These are phyloP conservation scores for Atta texana DNA, from an alignment of 1,140 invertebrate species.

Conservation along the genomic window DNA sequence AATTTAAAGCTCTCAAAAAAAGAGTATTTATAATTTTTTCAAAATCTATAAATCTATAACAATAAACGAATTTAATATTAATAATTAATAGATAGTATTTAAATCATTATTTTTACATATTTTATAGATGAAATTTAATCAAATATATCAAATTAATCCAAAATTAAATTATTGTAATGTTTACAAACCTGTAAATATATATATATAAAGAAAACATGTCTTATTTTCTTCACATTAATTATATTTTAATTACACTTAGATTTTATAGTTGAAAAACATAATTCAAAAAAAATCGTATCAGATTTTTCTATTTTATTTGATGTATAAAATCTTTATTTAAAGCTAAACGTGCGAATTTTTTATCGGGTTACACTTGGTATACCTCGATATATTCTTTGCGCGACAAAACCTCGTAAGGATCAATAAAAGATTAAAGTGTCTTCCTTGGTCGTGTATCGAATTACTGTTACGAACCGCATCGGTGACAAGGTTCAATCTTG, in stretches of 20 bases:
- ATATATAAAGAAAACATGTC: not conserved
- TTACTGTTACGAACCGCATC: conserved; percentile 40
- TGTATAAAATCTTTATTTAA: conserved; percentile 4
- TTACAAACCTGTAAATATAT: not conserved
- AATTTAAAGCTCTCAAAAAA: not conserved
- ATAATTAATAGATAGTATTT: not conserved
- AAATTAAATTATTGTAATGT: not conserved
- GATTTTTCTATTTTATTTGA: not conserved
- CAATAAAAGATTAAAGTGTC: conserved; percentile 27
- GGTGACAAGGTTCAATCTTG: conserved; percentile 40
- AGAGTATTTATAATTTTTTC: not conserved
- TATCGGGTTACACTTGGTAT: not conserved
- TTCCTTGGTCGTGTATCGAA: conserved; percentile 22
- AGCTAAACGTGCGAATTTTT: not conserved
- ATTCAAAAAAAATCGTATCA: not conserved
- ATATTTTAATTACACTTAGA: not conserved
- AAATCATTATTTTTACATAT: not conserved
- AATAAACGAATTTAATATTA: not conserved
- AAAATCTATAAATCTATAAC: not conserved
- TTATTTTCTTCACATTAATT: not conserved
- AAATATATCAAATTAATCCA: not conserved
- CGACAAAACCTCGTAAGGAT: conserved; percentile 16
- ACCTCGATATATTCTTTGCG: not conserved
- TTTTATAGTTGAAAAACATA: not conserved
- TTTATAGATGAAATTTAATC: not conserved